Evolutionary conservation across 2,888 invertebrate species (phyloP), one percentile per base, ranked within the genome.

Genomic region (Trachelus iudaicus): DNA sequence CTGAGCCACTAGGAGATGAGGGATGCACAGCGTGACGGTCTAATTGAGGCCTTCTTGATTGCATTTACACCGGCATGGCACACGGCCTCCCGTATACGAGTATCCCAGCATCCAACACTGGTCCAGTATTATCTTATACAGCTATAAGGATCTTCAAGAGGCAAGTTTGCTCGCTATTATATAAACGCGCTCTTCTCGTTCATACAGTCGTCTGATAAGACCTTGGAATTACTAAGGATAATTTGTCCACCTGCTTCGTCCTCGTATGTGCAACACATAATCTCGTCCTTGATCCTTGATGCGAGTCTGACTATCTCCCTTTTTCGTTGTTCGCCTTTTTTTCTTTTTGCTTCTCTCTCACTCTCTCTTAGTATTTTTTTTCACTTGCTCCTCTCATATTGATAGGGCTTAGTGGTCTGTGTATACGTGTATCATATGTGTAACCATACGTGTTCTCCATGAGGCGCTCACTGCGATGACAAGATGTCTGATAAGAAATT

Each of bases 11-110:
- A 80, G 78, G 85, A 85, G 88, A 89, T 89, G 89, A 89, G 86
- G 88, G 88, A 89, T 89, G 88, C 86, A 87, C 89, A 87, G 86
- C 89, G 89, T 89, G 89, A 89, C 89, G 89, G 89, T 89, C 88
- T 89, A 89, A 89, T 89, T 89, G 89, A 89, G 89, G 89, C 86
- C 88, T 89, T 88, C 89, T 89, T 89, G 89, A 89, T 89, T 89
- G 88, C 89, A 89, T 89, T 89, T 89, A 89, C 89, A 89, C 89
- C 89, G 89, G 84, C 56, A 56, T 9, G 56, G 56, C 82, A 85
- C 83, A 81, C 85, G 80, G 87, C 87, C 87, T 86, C 86, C 87
- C 80, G 87, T 85, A 85, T 84, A 81, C 82, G 15, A n/a, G 31
- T 33, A 33, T 33, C 56, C 71, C 71, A 71, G 81, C 81, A 82